Conservation (phyloP, 2,797 vertebrate genomes). For the Bradypus variegatus region DNA sequence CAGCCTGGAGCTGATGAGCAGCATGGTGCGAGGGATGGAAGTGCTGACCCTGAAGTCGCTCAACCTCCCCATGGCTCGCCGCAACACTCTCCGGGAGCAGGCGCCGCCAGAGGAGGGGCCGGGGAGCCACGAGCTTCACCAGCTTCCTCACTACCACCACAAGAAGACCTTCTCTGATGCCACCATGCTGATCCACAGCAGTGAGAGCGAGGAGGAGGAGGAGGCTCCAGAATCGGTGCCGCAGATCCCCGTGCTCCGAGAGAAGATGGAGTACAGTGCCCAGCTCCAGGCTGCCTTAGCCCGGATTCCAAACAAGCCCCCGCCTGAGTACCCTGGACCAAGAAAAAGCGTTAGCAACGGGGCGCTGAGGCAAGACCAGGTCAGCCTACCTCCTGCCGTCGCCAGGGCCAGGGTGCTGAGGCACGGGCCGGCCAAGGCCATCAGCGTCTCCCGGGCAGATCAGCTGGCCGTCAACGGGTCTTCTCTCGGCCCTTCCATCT, state of each 20-base stretch:
- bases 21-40: slow-evolving; percentile 83
- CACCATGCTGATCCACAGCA: slow-evolving; percentile 97
- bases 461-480: slow-evolving; percentile 80
- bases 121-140: slow-evolving; percentile 73
- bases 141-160: slow-evolving; percentile 82
- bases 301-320: slow-evolving; percentile 94
- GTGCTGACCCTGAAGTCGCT: slow-evolving; percentile 85
- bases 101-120: slow-evolving; percentile 75
- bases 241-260: slow-evolving; percentile 81
- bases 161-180: slow-evolving; percentile 93
- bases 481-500: slow-evolving; percentile 91
- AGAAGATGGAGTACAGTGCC: slow-evolving; percentile 83
- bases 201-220: slow-evolving; percentile 90
- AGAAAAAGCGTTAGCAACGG: slow-evolving; percentile 82
- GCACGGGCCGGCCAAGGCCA: slow-evolving; percentile 75
- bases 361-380: slow-evolving; percentile 78
- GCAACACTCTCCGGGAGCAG: slow-evolving; percentile 88
- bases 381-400: slow-evolving; percentile 71
- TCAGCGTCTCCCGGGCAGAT: slow-evolving; percentile 82
- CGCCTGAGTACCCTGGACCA: slow-evolving; percentile 92
- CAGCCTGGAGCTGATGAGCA: slow-evolving; percentile 93
- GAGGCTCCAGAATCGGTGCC: slow-evolving; percentile 80
- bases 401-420: slow-evolving; percentile 75
- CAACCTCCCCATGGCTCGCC: slow-evolving; percentile 82
- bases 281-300: slow-evolving; percentile 94